Evolutionary conservation across 2,797 vertebrate genomes (phyloP).

Genomic region (Jordanella pulchra): DNA sequence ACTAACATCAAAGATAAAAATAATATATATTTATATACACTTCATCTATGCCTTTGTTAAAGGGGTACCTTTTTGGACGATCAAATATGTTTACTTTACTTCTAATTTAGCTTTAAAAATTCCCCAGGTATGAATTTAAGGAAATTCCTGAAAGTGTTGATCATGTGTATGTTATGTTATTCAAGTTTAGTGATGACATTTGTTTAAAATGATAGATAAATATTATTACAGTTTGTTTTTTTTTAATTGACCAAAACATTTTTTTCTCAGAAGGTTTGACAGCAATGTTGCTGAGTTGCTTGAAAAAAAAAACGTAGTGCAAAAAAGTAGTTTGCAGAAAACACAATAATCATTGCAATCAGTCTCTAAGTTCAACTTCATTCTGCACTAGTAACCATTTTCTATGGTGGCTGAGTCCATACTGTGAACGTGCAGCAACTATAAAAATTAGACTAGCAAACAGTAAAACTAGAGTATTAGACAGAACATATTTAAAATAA

Average conservation of each 20-base stretch:
- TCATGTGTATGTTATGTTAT: background rate
- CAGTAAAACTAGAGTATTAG: too few relatives aligned
- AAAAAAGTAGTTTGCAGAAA: background rate
- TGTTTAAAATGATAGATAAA: background rate
- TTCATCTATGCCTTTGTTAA: too few relatives aligned
- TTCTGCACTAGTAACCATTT: background rate
- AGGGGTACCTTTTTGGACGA: too few relatives aligned
- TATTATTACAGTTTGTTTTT: background rate
- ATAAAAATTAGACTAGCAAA: too few relatives aligned
- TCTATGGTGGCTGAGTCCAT: too few relatives aligned
- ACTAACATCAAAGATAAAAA: too few relatives aligned
- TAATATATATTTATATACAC: too few relatives aligned
- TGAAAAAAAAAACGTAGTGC: background rate
- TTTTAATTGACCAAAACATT: too few relatives aligned
- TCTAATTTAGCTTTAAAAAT: too few relatives aligned
- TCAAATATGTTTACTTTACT: too few relatives aligned
- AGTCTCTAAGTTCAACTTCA: background rate
- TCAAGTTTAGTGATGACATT: background rate
- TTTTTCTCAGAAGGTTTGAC: background rate
- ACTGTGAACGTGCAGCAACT: too few relatives aligned
- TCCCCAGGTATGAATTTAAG: background rate
- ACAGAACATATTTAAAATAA: too few relatives aligned
- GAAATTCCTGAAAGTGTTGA: background rate
- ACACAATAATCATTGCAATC: background rate
- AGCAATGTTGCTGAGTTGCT: background rate